A percentile compares a stretch with the other conserved stretches of the same genome.
phyloP scores from a whole-genome alignment of 2,797 vertebrate species.

The Rousettus madagascariensis region DNA sequence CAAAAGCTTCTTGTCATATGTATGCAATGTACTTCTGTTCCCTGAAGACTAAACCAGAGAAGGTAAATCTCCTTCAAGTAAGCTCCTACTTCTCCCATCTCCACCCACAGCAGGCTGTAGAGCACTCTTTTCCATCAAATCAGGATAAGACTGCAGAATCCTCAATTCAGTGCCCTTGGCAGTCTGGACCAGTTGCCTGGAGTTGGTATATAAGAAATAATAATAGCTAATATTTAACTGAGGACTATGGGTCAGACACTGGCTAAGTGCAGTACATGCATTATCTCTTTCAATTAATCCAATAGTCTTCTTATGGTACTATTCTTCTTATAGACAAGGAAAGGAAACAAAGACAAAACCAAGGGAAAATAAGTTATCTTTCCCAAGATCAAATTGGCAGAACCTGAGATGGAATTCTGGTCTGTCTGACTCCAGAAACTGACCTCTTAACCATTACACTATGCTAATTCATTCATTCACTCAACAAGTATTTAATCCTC shows the following conservation, averaged over 20 bases:
- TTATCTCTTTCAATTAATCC: constrained; percentile 26
- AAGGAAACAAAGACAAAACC: constrained; percentile 11
- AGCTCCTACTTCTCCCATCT: background rate
- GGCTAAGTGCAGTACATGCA: background rate
- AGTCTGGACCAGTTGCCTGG: background rate
- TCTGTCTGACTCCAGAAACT: constrained; percentile 44
- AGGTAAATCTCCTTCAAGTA: background rate
- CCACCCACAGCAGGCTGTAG: background rate
- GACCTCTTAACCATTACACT: background rate
- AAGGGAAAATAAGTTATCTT: background rate
- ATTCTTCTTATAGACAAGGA: constrained; percentile 46
- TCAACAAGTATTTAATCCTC: background rate
- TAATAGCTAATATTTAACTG: constrained; percentile 21
- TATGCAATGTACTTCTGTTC: background rate
- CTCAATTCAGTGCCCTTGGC: background rate
- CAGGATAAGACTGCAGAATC: background rate
- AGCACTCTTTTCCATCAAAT: background rate
- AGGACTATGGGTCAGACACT: background rate
- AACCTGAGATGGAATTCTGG: background rate
- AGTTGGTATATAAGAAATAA: background rate
- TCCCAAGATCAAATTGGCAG: constrained; percentile 13
- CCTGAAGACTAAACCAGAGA: constrained; percentile 38
- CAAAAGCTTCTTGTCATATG: background rate
- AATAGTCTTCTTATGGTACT: background rate
- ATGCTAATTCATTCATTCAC: background rate